These are phyloP conservation scores for Ceratosolen fusciceps DNA, from an alignment of 1,140 invertebrate genomes.

Conservation along the genomic window DNA sequence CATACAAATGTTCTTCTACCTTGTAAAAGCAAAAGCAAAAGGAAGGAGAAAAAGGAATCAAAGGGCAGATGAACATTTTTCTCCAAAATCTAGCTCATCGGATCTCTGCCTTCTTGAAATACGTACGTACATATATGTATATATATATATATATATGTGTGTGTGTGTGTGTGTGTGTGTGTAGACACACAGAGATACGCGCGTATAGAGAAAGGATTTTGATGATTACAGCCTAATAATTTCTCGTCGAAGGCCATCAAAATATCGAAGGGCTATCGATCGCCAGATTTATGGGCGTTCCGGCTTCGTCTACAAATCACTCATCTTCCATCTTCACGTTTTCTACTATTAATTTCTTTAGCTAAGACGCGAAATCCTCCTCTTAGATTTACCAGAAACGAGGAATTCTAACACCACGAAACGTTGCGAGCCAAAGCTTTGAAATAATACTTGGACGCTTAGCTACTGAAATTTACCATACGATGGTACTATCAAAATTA, in stretches of 20 bases:
- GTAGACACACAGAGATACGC: no score
- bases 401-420: not conserved
- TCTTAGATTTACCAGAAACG: conserved; percentile 26
- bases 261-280: conserved; percentile 49
- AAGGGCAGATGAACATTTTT: not conserved
- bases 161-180: no score
- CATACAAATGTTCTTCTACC: not conserved
- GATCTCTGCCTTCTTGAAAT: conserved; percentile 6
- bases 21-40: not conserved
- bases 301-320: conserved; percentile 43
- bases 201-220: conserved; percentile 2
- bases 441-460: not conserved
- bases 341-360: conserved; percentile 40
- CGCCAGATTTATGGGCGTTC: conserved; percentile 51
- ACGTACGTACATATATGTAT: not conserved
- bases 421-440: not conserved
- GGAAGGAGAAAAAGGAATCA: not conserved
- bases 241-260: conserved; percentile 47
- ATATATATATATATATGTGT: not conserved
- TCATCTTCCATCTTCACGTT: conserved; percentile 43
- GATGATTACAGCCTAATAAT: conserved; percentile 47
- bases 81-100: conserved; percentile 20
- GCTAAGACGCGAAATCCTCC: conserved; percentile 12
- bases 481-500: no score
- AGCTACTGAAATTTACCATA: no score